Evolutionary conservation across 2,888 invertebrate species (phyloP), one percentile per base, ranked within the genome.

Genomic region (Lampropteryx suffumata): DNA sequence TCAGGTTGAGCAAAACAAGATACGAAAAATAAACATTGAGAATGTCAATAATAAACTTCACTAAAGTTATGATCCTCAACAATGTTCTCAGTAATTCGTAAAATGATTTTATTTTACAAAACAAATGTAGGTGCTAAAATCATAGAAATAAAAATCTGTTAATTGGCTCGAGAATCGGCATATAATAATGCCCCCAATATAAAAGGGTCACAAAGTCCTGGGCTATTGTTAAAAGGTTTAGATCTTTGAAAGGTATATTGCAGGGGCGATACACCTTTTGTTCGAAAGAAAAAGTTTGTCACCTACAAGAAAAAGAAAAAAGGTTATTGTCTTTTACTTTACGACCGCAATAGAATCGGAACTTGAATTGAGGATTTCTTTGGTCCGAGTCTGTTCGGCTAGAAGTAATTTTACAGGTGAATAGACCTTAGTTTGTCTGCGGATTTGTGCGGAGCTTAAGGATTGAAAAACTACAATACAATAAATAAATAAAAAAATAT

Each of bases 251-350:
- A n/a, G n/a, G n/a, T n/a, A n/a, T 50, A 50, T 50, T 34, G 44
- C 8, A 34, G 27, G 46, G 39, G 24, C 17, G 42, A 37, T 48
- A 57, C 56, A 45, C 53, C 56, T 57, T 61, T 61, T 55, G 53
- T 55, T 54, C n/a, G 24, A 43, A 46, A 48, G 52, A 53, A 55
- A 53, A 58, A 62, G 42, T 55, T 59, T 59, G 62, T 60, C 59
- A 58, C 62, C 56, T 59, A 33, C 30, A 4, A 48, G 39, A 42
- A 37, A 52, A 39, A 21, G 9, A 36, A 28, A 48, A 40, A 37
- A 42, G 12, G 39, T 30, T 33, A 40, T 61, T 59, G 61, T 59
- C 44, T 35, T 48, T 48, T 51, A 54, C 37, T 46, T 51, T 54
- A 58, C 49, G 44, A 49, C 48, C 44, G 47, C 37, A 48, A 53